Evolutionary conservation across 2,888 invertebrate genomes (phyloP), one percentile per base, ranked within the genome.

Genomic region (Nowickia ferox): DNA sequence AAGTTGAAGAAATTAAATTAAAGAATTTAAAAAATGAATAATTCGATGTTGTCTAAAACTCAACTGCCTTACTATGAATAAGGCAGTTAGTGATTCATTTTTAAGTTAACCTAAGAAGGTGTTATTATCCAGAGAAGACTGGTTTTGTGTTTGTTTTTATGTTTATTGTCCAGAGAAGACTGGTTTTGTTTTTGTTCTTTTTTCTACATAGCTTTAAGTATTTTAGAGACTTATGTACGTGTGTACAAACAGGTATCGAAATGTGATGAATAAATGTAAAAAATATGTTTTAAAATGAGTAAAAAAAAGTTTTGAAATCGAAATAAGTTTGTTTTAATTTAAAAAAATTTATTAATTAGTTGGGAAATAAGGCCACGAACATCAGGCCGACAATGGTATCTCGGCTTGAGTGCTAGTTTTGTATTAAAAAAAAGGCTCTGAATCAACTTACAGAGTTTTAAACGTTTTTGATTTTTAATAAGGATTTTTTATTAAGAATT

Each of bases 151-250:
- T 30, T 30, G 30, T 30, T 30, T 30, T 30, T 30, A 30, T 30
- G 30, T 30, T 30, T 30, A 30, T 30, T 30, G 30, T 30, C 3
- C 30, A 30, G 30, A 30, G 30, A 30, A 30, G 30, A 30, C 30
- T 30, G 30, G 30, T 30, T 30, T 30, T 30, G 4, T 30, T 30
- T 4, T 30, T 30, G 30, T 30, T 30, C 4, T 30, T 30, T 30
- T 53, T 59, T 59, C 30, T 59, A 59, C 30, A 59, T 59, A 59
- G 57, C 57, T 59, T 59, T 59, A 59, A 59, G 38, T 38, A 19
- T 59, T 59, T 59, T 30, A 59, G 53, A 53, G 53, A 53, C 53
- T 57, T 57, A 57, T 57, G 57, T 57, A 57, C 53, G 19, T 53
- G 53, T 57, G 57, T 57, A 38, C 38, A 38, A 57, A 57, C 57